Base-by-base conservation (phyloP, 1,140 invertebrate species). In the Danaus plexippus region DNA sequence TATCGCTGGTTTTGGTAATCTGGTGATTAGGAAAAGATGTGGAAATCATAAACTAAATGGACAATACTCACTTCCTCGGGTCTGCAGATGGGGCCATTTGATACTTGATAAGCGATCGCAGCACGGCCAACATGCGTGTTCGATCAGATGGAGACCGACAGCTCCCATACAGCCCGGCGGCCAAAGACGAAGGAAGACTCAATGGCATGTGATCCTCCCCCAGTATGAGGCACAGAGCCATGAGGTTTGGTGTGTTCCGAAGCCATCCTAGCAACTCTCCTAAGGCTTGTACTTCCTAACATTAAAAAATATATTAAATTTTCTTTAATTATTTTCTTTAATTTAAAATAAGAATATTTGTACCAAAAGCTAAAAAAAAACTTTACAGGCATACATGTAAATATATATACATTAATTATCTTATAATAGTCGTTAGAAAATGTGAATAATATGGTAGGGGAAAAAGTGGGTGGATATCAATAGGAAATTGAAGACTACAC, bases 111-210 rank as follows among this genome's bases (percentile, higher is more conserved):
- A 99, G 86, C 66, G 96, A 91, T 43, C 93, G 89, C 52, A 98
- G 77, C 18, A 97, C 84, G 55, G 92, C 91, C 5, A 97, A 82
- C 40, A 96, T 90, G 47, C 92, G 89, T 41, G 91, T 89, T 71
- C 96, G 93, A 85, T 99, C 97, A 64, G 92, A 11, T 91, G 92
- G 66, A 93, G 90, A 63, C 94, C 89, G 70, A 92, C 94, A 81
- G 92, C 94, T 47, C 91, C 79, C 95, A 81, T 96, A 98, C 0
- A 99, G 77, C 0, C 96, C 94, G 13, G 94, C 91, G 10, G 95
- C 90, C 6, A 98, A 84, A 0, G 92, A 92, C 22, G 88, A 89
- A 3, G 92, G 91, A 75, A 95, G 90, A 11, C 88, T 87, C 12
- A 91, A 88, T 13, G 91, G 88, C 59, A 90, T 85, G 10, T 88